Evolutionary conservation across 2,797 vertebrate species (phyloP).

Genomic region (Jordanella pulchra): DNA sequence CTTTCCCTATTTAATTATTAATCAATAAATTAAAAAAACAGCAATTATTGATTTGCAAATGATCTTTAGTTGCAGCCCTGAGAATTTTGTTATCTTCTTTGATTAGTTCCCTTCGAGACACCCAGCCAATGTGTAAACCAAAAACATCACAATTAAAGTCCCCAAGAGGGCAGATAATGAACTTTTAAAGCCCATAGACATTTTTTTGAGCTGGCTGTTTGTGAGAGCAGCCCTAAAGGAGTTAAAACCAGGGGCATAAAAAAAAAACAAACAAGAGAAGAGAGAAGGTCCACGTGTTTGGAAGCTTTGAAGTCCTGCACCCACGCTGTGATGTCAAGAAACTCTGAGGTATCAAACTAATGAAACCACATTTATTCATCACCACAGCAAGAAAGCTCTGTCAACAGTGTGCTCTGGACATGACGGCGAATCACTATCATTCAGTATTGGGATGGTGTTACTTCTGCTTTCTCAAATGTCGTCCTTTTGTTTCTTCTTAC

Average conservation of each 20-base stretch:
- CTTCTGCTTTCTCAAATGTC: not conserved
- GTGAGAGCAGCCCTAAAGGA: not conserved
- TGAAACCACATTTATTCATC: not conserved
- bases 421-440: not conserved
- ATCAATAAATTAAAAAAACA: too few species aligned
- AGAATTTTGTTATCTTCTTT: not conserved
- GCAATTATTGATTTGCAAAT: too few species aligned
- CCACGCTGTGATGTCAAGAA: conserved; percentile 2
- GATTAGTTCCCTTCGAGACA: not conserved
- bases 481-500: not conserved
- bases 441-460: not conserved
- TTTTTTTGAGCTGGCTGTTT: not conserved
- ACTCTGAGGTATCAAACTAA: conserved; percentile 1
- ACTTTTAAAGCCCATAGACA: not conserved
- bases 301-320: conserved; percentile 9
- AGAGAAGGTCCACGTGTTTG: not conserved
- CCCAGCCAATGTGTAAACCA: conserved; percentile 6
- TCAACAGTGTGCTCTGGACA: conserved; percentile 9
- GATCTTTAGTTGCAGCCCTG: too few species aligned
- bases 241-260: conserved; percentile 19
- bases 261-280: not conserved
- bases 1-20: too few species aligned
- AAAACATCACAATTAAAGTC: not conserved
- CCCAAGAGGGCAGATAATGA: not conserved
- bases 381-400: not conserved